Percentiles rank a stretch among this genome's conserved stretches.
Conservation (phyloP, 2,888 invertebrate species). For the Acholoe squamosa region DNA sequence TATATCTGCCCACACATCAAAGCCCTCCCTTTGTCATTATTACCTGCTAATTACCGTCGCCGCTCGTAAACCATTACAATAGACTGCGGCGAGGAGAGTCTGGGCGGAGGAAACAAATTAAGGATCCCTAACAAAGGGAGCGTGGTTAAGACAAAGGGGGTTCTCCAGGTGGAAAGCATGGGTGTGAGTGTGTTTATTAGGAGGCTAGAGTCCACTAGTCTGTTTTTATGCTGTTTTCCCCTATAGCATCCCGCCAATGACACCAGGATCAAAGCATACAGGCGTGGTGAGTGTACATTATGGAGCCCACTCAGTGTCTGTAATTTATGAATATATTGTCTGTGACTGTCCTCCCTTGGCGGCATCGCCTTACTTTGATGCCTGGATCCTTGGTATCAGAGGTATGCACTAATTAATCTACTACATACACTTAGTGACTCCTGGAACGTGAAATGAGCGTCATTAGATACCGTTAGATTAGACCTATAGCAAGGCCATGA, state of each 20-base stretch:
- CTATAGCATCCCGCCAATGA: neutral
- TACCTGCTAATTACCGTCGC: conserved; percentile 27
- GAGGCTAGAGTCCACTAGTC: neutral
- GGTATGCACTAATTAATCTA: neutral
- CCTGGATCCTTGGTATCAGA: neutral
- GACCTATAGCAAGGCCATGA: no score
- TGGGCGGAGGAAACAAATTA: conserved; percentile 33
- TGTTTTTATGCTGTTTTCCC: neutral
- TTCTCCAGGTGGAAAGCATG: conserved; percentile 4
- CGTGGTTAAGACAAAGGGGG: neutral
- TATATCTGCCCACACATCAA: neutral
- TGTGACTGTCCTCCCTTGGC: neutral
- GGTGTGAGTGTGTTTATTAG: neutral
- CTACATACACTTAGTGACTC: no score
- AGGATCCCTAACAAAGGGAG: neutral
- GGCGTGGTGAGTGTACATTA: no score
- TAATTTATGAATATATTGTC: neutral
- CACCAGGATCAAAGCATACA: conserved; percentile 4
- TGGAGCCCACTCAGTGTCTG: neutral
- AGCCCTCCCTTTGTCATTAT: conserved; percentile 24
- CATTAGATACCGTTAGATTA: no score
- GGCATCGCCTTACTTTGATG: neutral
- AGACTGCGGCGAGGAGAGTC: neutral
- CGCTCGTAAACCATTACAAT: neutral
- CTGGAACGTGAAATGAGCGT: no score